phyloP scores from a whole-genome alignment of 2,888 invertebrate species.

The Ophioninae sp. region DNA sequence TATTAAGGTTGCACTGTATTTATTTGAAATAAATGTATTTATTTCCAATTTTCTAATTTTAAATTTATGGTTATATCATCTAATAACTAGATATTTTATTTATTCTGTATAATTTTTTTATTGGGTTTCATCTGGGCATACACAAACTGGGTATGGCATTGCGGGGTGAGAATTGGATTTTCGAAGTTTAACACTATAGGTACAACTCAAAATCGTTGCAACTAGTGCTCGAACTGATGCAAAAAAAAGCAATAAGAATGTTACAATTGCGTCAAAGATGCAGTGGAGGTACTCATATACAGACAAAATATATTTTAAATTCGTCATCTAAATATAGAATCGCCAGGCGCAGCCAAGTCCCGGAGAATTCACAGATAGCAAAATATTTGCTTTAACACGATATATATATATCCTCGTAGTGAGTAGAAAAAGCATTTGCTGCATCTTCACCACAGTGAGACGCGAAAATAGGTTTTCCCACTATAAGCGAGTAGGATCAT shows the following conservation, averaged over 20 bases:
- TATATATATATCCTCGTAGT: neutral
- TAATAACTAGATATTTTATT: too few relatives aligned
- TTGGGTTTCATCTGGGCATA: too few relatives aligned
- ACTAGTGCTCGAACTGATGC: neutral
- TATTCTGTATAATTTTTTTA: too few relatives aligned
- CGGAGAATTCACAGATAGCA: slow-evolving; percentile 63
- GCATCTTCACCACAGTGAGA: slow-evolving; percentile 41
- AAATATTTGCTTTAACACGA: slow-evolving; percentile 68
- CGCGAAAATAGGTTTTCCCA: slow-evolving; percentile 54
- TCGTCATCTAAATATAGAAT: slow-evolving; percentile 37
- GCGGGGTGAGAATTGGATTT: neutral
- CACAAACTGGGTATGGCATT: too few relatives aligned
- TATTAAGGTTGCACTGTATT: too few relatives aligned
- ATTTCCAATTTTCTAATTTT: too few relatives aligned
- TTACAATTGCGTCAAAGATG: neutral
- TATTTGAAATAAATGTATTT: too few relatives aligned
- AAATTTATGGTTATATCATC: too few relatives aligned
- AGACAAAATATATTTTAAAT: slow-evolving; percentile 54
- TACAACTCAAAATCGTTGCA: neutral
- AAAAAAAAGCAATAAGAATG: neutral
- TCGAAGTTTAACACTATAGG: neutral
- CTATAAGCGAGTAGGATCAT: slow-evolving; percentile 25
- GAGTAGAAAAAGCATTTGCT: slow-evolving; percentile 21
- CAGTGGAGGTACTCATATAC: slow-evolving; percentile 12
- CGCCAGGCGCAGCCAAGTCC: slow-evolving; percentile 17